phyloP scores from a whole-genome alignment of 2,113 vertebrate species.

The Grus americana region DNA sequence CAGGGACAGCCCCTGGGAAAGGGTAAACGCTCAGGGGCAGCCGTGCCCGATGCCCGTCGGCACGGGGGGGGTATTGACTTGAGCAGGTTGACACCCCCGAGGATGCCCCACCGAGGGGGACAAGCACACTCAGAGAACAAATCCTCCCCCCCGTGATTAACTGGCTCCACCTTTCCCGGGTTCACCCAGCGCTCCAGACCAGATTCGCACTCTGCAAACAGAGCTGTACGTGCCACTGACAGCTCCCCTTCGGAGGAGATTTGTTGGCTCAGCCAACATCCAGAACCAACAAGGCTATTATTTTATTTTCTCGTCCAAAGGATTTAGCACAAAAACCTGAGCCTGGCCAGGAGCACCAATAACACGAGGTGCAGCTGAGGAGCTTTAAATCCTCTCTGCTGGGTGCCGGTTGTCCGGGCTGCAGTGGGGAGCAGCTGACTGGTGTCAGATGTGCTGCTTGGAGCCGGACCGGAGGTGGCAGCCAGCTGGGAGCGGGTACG shows the following conservation, averaged over 20 bases:
- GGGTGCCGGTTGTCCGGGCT: background rate
- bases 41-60: accelerated
- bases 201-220: background rate
- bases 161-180: background rate
- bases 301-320: constrained; percentile 55
- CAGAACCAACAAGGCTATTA: background rate
- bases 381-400: constrained; percentile 10
- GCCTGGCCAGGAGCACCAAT: background rate
- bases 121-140: background rate
- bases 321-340: constrained; percentile 41
- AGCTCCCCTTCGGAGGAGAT: background rate
- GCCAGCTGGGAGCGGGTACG: background rate
- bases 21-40: background rate
- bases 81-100: background rate
- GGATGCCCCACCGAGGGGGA: background rate
- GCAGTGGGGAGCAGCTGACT: background rate
- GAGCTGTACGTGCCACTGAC: background rate
- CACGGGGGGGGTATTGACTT: no score
- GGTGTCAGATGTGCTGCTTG: background rate
- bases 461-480: background rate
- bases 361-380: background rate
- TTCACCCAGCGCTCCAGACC: background rate
- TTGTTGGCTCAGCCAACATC: background rate
- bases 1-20: background rate
- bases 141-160: background rate